Conservation (phyloP, 2,888 invertebrate species). For the Rhagonycha fulva region DNA sequence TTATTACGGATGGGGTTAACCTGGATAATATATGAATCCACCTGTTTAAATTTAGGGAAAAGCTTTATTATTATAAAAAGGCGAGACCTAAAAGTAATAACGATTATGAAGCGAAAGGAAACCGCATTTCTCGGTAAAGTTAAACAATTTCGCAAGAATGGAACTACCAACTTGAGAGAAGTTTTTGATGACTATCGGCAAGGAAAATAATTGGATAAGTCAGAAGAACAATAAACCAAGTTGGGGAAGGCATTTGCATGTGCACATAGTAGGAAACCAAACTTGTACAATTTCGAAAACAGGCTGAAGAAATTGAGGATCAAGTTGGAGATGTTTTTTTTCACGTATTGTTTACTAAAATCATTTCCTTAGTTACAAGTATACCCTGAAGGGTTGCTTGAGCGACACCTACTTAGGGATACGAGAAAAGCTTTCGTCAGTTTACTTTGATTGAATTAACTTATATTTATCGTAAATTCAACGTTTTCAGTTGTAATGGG, state of each 20-base stretch:
- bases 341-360: neutral
- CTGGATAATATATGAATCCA: neutral
- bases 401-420: neutral
- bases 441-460: neutral
- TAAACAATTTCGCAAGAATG: neutral
- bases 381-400: neutral
- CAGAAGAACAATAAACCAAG: neutral
- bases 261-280: neutral
- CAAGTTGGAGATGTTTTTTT: no score
- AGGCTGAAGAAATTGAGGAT: neutral
- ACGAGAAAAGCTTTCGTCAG: neutral
- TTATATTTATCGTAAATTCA: neutral
- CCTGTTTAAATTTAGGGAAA: neutral
- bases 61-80: neutral
- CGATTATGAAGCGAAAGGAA: neutral
- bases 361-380: neutral
- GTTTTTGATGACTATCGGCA: neutral
- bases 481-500: neutral
- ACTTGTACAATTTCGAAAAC: neutral
- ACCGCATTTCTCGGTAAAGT: neutral
- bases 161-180: neutral
- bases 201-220: neutral
- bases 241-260: neutral
- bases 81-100: neutral
- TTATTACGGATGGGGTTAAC: neutral